Evolutionary conservation across 2,888 invertebrate species (phyloP), one percentile per base, ranked within the genome.

Genomic region (Leucophenga maculata): DNA sequence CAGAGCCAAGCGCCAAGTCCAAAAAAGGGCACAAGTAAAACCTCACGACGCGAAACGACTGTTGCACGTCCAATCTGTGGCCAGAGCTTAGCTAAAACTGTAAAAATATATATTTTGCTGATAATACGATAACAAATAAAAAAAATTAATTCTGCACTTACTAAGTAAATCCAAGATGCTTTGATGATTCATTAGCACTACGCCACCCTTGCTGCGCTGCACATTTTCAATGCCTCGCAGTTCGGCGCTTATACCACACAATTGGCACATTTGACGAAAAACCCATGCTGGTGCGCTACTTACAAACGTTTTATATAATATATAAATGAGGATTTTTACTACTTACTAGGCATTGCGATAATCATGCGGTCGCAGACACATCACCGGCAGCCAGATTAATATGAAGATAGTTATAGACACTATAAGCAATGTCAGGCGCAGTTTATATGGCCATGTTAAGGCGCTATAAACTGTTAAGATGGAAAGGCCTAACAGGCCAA

Each of bases 101-200:
- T 26, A 4, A 2, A 26, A 26, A 26, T 4, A 26, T 26, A 26
- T 26, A 26, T 26, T 3, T 83, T 39, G 26, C 9, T 13, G 20
- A 52, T 39, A 18, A 6, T 52, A 14, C 4, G 20, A 52, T 39
- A 18, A 6, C 32, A 14, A 3, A 3, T 26, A 26, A 26, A 3
- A 55, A 55, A 55, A 20, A 9, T 18, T 22, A 3, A 20, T 2
- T 55, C 16, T 54, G 20, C 39, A 39, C 39, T 39, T 39, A 39
- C 6, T 60, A 68, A 59, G n/a, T 52, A 54, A 70, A 69, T 39
- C 39, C 39, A 69, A 14, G 31, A 93, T 91, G 86, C 95, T 96
- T 89, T 97, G 97, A 87, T 97, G 97, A 89, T 97, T 97, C 72
- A 95, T 91, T 16, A 97, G 90, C 11, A 97, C 91, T 13, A 97